A percentile compares a stretch with the other conserved stretches of the same genome.
Evolutionary conservation across 2,797 vertebrate genomes (phyloP).

Genomic region (Siniperca obscura): DNA sequence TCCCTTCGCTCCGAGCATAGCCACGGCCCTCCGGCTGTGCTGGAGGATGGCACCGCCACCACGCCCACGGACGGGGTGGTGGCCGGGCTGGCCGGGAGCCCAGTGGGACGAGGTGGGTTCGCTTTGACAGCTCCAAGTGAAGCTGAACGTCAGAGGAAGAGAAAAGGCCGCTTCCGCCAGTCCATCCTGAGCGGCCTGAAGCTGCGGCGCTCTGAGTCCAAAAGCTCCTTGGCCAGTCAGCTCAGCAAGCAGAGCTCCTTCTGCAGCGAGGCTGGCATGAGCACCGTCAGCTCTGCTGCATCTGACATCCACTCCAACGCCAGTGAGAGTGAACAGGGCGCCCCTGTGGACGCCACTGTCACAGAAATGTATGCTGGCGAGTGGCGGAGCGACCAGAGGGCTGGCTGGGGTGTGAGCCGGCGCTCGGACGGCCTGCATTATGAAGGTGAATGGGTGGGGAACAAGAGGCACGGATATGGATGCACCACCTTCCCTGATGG

Average conservation of each 20-base stretch:
- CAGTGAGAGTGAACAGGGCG: conserved; percentile 93
- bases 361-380: conserved; percentile 96
- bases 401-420: conserved; percentile 93
- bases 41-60: conserved; percentile 82
- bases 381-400: conserved; percentile 95
- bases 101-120: conserved; percentile 94
- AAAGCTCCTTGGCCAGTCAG: conserved; percentile 97
- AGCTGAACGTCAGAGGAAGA: conserved; percentile 92
- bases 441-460: conserved; percentile 94
- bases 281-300: conserved; percentile 95
- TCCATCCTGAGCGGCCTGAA: conserved; percentile 97
- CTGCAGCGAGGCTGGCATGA: conserved; percentile 97
- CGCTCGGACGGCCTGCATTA: conserved; percentile 96
- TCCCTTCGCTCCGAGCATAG: conserved; percentile 97
- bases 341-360: conserved; percentile 94
- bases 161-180: conserved; percentile 95
- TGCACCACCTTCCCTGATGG: conserved; percentile 97
- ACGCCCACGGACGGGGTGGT: conserved; percentile 78
- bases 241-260: conserved; percentile 99
- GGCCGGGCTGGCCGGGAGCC: conserved; percentile 87
- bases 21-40: conserved; percentile 88
- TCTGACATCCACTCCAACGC: conserved; percentile 97
- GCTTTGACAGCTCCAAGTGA: conserved; percentile 95
- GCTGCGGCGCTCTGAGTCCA: conserved; percentile 96
- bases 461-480: conserved; percentile 96